A percentile compares a stretch with the other conserved stretches of the same genome.
Conservation (phyloP, 1,140 invertebrate species). For the Brachionus calyciflorus region DNA sequence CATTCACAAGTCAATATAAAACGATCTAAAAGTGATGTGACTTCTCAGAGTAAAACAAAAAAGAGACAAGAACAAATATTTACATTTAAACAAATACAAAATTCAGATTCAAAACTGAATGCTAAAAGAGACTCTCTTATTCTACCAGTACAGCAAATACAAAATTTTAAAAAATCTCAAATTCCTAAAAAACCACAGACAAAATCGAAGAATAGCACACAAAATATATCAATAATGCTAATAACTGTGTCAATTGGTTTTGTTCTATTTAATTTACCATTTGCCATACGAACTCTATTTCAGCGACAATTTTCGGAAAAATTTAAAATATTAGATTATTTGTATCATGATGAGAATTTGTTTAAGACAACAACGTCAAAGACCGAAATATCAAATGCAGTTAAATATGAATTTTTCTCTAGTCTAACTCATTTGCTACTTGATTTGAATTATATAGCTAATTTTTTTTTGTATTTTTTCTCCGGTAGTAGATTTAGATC, state of each 20-base stretch:
- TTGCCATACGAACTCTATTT: constrained; percentile 39
- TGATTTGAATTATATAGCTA: constrained; percentile 37
- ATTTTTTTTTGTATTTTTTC: constrained; percentile 44
- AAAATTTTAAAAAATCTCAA: background rate
- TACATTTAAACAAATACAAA: background rate
- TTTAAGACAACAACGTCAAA: constrained; percentile 20
- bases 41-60: background rate
- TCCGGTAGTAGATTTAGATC: constrained; percentile 34
- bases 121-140: background rate
- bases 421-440: constrained; percentile 43
- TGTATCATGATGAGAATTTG: constrained; percentile 28
- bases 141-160: too few relatives aligned
- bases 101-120: too few relatives aligned
- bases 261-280: constrained; percentile 40
- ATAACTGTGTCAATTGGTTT: constrained; percentile 14
- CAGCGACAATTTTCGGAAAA: constrained; percentile 32
- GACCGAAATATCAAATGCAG: constrained; percentile 9
- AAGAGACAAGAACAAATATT: background rate
- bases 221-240: constrained; percentile 42
- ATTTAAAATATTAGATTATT: constrained; percentile 34
- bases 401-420: constrained; percentile 40
- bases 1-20: background rate
- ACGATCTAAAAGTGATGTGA: background rate
- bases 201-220: background rate
- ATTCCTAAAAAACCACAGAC: background rate